Evolutionary conservation across 2,888 invertebrate species (phyloP).

Genomic region (Alentia gelatinosa): DNA sequence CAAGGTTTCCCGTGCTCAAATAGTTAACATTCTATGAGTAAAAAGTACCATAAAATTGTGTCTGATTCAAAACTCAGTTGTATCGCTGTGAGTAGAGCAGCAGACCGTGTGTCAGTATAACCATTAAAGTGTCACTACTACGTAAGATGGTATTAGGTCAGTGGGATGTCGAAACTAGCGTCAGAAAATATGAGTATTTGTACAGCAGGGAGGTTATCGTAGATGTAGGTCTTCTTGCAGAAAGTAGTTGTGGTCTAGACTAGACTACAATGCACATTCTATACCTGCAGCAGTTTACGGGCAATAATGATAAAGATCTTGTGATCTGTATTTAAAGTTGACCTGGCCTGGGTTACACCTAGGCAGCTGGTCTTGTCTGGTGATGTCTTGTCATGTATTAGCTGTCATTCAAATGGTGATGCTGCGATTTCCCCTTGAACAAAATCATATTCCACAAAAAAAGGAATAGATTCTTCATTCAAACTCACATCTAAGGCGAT

Average conservation of each 20-base stretch:
- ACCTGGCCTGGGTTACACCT: too few species aligned
- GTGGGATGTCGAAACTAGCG: not conserved
- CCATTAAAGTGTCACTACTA: not conserved
- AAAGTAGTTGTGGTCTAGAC: not conserved
- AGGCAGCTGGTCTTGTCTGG: too few species aligned
- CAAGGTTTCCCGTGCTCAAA: slow-evolving; percentile 18
- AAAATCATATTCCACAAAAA: too few species aligned
- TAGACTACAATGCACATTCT: not conserved
- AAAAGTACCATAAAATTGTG: not conserved
- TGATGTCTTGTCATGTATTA: too few species aligned
- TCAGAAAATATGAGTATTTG: not conserved
- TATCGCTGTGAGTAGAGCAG: not conserved
- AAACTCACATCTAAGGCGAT: too few species aligned
- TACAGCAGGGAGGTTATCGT: not conserved
- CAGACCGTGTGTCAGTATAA: not conserved
- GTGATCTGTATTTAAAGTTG: slow-evolving; percentile 27
- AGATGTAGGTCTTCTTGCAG: not conserved
- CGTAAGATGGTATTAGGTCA: not conserved
- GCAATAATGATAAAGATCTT: slow-evolving; percentile 48
- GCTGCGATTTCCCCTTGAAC: too few species aligned
- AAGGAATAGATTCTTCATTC: too few species aligned
- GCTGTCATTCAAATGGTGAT: too few species aligned
- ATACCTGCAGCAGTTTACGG: slow-evolving; percentile 12
- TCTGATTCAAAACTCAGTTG: not conserved
- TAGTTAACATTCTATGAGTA: not conserved